Conservation (phyloP, 2,113 vertebrate species). For the Melospiza melodia region DNA sequence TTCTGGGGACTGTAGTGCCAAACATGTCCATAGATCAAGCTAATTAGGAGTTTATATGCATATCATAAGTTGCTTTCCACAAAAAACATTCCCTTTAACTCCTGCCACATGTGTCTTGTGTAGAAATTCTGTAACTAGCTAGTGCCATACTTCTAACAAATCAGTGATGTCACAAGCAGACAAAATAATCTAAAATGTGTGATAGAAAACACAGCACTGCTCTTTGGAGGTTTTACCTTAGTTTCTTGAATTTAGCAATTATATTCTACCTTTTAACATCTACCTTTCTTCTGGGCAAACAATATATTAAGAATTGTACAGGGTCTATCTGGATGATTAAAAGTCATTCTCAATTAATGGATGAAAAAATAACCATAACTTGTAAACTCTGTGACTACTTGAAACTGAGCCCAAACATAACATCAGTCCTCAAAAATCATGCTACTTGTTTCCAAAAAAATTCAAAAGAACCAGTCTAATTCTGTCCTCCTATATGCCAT, state of each 20-base stretch:
- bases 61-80: neutral
- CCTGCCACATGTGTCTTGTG: neutral
- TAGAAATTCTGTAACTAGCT: neutral
- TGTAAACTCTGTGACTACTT: neutral
- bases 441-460: neutral
- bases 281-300: neutral
- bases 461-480: rapidly evolving
- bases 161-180: neutral
- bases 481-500: neutral
- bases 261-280: neutral
- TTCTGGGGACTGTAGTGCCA: neutral
- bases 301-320: neutral
- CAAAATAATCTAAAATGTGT: neutral
- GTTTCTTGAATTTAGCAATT: neutral
- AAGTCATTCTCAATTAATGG: neutral
- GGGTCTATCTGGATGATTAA: neutral
- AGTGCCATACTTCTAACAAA: neutral
- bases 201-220: neutral
- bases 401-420: neutral
- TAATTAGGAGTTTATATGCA: neutral
- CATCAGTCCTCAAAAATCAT: neutral
- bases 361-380: neutral
- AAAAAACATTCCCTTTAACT: neutral
- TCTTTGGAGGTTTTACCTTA: neutral
- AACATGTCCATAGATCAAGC: neutral